Base-by-base conservation (phyloP, 2,888 invertebrate genomes). In the Dromius quadrimaculatus region DNA sequence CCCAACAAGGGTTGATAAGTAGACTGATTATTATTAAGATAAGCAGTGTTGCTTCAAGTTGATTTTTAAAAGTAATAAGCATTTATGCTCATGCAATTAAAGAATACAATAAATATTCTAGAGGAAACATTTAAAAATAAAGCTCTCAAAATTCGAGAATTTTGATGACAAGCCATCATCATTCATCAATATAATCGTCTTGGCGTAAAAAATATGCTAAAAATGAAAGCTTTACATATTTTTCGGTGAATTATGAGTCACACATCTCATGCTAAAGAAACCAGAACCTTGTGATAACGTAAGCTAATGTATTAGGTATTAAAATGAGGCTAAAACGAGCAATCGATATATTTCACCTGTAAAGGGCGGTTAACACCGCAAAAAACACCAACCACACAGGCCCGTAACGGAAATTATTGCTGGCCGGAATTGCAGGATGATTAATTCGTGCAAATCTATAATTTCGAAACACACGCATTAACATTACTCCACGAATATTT, bases 321-420 rank as follows among this genome's bases (percentile, higher is more conserved):
- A 54, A 54, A 54, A 54, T 54, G 50, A 54, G 50, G 50, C 28
- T 54, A 54, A 41, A 41, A 41, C 41, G 41, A 1, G 3, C 28
- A 54, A 54, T 54, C 50, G 50, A 54, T 54, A 23, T 9, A 54
- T 54, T 41, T 54, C 50, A 54, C 50, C 50, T 54, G 50, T 54
- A 28, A 47, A 11, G 15, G 13, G 50, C 28, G 28, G 28, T 47
- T 28, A 43, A 19, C 2, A 5, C 28, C 8, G 8, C 28, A 54
- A 54, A 54, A 54, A 54, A 28, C 28, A 11, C 50, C 6, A 6
- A 2, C 2, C 9, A 41, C 5, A 1, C 50, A 54, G 50, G 50
- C 8, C 50, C 50, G 50, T 23, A 54, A 13, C 13, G 50, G 50
- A 28, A 54, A 54, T 54, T 54, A 28, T 22, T 11, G 13, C 15